Percentiles rank a stretch among this genome's conserved stretches.
These are phyloP conservation scores for Hanleya hanleyi DNA, from an alignment of 2,888 invertebrate genomes.

Conservation along the genomic window DNA sequence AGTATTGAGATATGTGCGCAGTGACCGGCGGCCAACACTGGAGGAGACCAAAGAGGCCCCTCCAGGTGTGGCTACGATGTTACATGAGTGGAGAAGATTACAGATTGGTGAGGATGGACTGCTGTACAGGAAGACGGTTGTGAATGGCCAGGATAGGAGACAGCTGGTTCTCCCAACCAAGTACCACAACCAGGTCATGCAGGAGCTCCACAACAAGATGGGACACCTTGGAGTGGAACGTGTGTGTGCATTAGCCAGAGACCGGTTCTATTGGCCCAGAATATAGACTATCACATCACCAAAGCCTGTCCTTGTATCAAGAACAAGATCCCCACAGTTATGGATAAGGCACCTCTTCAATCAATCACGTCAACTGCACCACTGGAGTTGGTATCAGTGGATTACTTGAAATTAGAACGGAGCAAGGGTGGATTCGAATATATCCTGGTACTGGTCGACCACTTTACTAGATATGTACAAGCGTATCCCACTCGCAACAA, in stretches of 20 bases:
- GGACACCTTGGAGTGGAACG: constrained; percentile 6
- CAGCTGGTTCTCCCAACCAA: too few species aligned
- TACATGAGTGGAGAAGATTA: background rate
- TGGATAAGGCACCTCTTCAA: background rate
- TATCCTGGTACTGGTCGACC: constrained; percentile 15
- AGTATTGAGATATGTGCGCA: background rate
- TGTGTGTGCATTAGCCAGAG: constrained; percentile 5
- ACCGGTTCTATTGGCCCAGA: constrained; percentile 6
- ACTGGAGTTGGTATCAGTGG: background rate
- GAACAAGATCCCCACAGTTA: constrained; percentile 7
- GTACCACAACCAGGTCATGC: too few species aligned
- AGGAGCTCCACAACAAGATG: too few species aligned
- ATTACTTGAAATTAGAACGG: background rate
- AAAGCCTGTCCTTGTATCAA: constrained; percentile 17
- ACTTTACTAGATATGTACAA: constrained; percentile 24
- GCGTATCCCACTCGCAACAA: constrained; percentile 26
- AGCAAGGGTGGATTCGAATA: constrained; percentile 18
- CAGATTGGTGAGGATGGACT: background rate
- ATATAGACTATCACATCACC: constrained; percentile 13
- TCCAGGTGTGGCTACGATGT: background rate
- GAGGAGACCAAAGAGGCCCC: background rate
- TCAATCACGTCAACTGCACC: background rate
- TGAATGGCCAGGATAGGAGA: background rate
- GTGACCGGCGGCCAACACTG: background rate
- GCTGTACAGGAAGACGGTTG: background rate